Conservation (phyloP, 1,140 invertebrate species). For the Sitodiplosis mosellana region DNA sequence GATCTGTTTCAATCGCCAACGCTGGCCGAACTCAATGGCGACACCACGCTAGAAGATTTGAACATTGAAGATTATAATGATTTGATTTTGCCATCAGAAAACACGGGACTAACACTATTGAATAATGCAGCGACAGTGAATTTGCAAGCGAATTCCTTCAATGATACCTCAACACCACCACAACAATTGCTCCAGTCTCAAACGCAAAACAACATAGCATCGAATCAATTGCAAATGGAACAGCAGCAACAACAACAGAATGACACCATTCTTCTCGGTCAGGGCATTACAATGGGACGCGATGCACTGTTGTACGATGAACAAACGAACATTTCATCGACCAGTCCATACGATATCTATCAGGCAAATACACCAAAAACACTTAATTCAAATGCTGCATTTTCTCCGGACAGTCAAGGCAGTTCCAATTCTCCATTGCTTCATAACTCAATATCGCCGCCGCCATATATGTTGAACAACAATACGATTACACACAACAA, state of each 20-base stretch:
- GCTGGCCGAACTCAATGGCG: constrained; percentile 68
- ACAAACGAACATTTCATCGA: constrained; percentile 13
- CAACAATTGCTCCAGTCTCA: constrained; percentile 25
- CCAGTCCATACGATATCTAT: constrained; percentile 26
- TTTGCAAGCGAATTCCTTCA: constrained; percentile 16
- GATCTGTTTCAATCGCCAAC: constrained; percentile 68
- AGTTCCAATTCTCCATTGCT: constrained; percentile 21
- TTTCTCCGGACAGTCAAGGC: constrained; percentile 29
- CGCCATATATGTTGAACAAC: constrained; percentile 28
- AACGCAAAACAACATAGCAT: constrained; percentile 6
- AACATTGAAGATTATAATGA: constrained; percentile 74
- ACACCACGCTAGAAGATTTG: constrained; percentile 58
- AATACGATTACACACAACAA: constrained; percentile 29
- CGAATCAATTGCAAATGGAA: constrained; percentile 11
- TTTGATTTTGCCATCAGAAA: constrained; percentile 37
- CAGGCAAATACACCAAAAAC: constrained; percentile 25
- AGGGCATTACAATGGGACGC: not conserved
- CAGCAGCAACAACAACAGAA: constrained; percentile 9
- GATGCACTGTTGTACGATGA: constrained; percentile 5
- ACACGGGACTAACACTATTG: constrained; percentile 30
- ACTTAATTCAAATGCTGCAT: constrained; percentile 13
- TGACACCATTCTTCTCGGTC: not conserved
- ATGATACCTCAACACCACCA: constrained; percentile 17
- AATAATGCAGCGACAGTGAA: constrained; percentile 24
- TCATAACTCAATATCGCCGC: constrained; percentile 11